Evolutionary conservation across 2,888 invertebrate genomes (phyloP), one percentile per base, ranked within the genome.

Genomic region (Pyrocoelia pectoralis): DNA sequence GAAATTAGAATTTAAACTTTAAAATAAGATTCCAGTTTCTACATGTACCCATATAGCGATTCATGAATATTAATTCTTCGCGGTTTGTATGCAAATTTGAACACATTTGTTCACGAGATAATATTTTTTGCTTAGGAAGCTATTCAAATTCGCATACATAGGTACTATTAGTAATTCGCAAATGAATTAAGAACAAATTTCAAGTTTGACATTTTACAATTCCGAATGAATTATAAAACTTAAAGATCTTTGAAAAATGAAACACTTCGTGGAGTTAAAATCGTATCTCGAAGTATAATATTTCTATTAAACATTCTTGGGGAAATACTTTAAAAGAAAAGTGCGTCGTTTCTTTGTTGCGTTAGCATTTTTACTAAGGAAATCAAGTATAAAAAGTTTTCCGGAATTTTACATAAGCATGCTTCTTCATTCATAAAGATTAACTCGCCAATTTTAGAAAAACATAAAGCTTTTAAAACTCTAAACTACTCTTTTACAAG

Each of bases 391-490:
- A 43, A 55, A 55, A 55, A 55, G 46, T 55, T 55, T 43, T 14
- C 46, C 33, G 46, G 46, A 55, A 41, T 55, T 55, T 55, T 55
- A 46, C 29, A 55, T 43, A 43, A 55, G 55, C 46, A 55, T 55
- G 55, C 43, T 55, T 19, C 55, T 55, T 28, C 46, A 28, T 55
- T 43, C 55, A 55, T 55, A 55, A 55, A 55, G 55, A 55, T 55
- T 55, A 55, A 29, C 55, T 55, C 43, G 24, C 43, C 28, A 46
- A 43, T 46, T 43, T 55, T 43, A 55, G 17, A 43, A 55, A 55
- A 55, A 55, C 55, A 55, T 43, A 43, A 55, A 43, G 46, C 46
- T 55, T 55, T 43, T 28, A 14, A 43, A 43, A 17, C 17, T 41
- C 46, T 55, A 55, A 55, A 55, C 46, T 41, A 29, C 46, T 46